A percentile compares a stretch with the other conserved stretches of the same genome.
These are phyloP conservation scores for Podabrus alpinus DNA, from an alignment of 2,888 invertebrate genomes.

Conservation along the genomic window DNA sequence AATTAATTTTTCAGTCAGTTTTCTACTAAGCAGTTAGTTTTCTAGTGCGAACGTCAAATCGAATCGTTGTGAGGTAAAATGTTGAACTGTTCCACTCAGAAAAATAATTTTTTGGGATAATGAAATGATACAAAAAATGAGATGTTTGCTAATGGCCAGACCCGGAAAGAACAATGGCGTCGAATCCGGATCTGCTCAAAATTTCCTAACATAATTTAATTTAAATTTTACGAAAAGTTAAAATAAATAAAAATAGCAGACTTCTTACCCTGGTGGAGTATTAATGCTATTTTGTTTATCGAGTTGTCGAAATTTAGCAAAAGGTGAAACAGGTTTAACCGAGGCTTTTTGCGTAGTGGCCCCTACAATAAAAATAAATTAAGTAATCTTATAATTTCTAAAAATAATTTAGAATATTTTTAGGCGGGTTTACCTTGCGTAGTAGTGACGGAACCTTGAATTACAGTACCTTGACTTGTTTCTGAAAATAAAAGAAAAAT, in stretches of 20 bases:
- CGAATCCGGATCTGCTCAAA: background rate
- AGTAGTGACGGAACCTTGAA: constrained; percentile 47
- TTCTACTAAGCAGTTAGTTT: background rate
- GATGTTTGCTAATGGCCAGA: background rate
- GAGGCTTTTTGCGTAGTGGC: constrained; percentile 49
- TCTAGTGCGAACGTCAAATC: background rate
- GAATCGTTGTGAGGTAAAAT: background rate
- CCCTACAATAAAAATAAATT: constrained; percentile 30
- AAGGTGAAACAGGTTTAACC: constrained; percentile 80
- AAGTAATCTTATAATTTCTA: background rate
- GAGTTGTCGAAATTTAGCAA: constrained; percentile 90
- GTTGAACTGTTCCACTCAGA: background rate
- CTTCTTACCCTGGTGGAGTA: constrained; percentile 77
- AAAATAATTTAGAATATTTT: background rate
- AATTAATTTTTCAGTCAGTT: background rate
- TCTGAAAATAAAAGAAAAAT: constrained; percentile 43
- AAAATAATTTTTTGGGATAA: background rate
- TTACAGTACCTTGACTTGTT: constrained; percentile 43
- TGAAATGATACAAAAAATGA: background rate
- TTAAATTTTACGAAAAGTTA: background rate
- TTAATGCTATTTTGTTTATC: constrained; percentile 80
- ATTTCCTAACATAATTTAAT: background rate
- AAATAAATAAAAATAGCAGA: background rate
- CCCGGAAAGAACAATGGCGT: background rate
- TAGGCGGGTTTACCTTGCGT: constrained; percentile 36